phyloP scores from a whole-genome alignment of 2,797 vertebrate genomes.

The Paguma larvata region DNA sequence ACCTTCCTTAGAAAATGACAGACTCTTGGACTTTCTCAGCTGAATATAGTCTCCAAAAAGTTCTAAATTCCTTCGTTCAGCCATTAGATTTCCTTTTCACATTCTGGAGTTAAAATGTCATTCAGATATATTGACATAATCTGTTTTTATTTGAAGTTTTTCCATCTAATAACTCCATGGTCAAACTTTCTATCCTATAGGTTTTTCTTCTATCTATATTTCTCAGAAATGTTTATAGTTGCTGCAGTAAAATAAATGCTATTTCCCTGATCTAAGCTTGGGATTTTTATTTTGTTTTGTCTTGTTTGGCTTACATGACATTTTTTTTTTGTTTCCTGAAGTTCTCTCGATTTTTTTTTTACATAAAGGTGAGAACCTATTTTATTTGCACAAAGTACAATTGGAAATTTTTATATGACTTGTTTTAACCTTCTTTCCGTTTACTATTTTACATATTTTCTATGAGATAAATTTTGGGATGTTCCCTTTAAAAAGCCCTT shows the following conservation, averaged over 20 bases:
- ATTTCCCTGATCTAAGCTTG: neutral
- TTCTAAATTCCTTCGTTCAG: slow-evolving; percentile 27
- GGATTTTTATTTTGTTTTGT: neutral
- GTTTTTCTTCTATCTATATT: neutral
- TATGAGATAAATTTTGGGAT: neutral
- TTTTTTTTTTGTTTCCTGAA: neutral
- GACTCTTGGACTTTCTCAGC: neutral
- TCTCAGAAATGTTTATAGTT: slow-evolving; percentile 20
- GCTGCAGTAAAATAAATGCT: neutral
- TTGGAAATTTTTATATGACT: neutral
- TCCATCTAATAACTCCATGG: neutral
- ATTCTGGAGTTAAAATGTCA: slow-evolving; percentile 26
- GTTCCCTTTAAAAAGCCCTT: neutral
- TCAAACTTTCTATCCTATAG: neutral
- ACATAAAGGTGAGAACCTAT: neutral
- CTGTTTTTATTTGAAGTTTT: slow-evolving; percentile 17
- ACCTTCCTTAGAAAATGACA: neutral
- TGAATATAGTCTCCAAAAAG: neutral
- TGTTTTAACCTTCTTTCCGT: neutral
- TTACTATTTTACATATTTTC: slow-evolving; percentile 31
- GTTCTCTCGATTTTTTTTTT: neutral
- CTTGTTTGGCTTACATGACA: neutral
- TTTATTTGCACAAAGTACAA: neutral
- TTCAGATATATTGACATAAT: slow-evolving; percentile 26
- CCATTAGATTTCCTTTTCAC: neutral